Evolutionary conservation across 2,113 vertebrate species (phyloP).

Genomic region (Colaptes auratus): DNA sequence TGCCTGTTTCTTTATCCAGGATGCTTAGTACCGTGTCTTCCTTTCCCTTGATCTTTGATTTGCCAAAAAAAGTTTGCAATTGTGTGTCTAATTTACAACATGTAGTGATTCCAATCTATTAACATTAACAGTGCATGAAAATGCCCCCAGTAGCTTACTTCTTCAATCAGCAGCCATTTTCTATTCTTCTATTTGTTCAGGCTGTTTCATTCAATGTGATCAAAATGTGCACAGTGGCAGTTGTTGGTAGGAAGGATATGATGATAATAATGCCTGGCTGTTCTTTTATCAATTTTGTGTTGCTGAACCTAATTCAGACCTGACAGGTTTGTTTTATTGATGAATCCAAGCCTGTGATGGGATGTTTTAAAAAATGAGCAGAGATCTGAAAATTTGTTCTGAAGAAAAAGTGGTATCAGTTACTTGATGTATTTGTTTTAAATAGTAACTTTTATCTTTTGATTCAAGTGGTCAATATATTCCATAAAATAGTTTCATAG

Average conservation of each 20-base stretch:
- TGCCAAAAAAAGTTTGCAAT: slow-evolving; percentile 66
- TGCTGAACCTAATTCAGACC: background rate
- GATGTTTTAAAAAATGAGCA: background rate
- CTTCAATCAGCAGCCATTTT: slow-evolving; percentile 13
- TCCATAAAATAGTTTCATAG: too few relatives aligned
- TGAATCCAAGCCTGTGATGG: background rate
- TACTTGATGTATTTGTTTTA: background rate
- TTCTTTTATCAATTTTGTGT: background rate
- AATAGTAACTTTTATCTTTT: background rate
- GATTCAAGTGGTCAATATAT: background rate
- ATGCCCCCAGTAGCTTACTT: slow-evolving; percentile 41
- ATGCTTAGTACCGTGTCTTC: slow-evolving; percentile 10
- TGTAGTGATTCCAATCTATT: slow-evolving; percentile 49
- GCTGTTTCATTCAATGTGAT: slow-evolving; percentile 17
- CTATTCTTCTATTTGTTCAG: slow-evolving; percentile 18
- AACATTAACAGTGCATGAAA: slow-evolving; percentile 60
- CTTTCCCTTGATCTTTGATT: slow-evolving; percentile 40
- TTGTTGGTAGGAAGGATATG: slow-evolving; percentile 23
- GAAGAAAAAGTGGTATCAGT: background rate
- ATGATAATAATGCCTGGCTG: background rate
- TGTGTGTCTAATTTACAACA: slow-evolving; percentile 55
- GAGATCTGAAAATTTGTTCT: background rate
- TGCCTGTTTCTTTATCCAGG: background rate
- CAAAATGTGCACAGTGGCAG: slow-evolving; percentile 7
- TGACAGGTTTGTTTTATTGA: background rate